These are phyloP conservation scores for Hypena proboscidalis DNA, from an alignment of 2,888 invertebrate species.

Conservation along the genomic window DNA sequence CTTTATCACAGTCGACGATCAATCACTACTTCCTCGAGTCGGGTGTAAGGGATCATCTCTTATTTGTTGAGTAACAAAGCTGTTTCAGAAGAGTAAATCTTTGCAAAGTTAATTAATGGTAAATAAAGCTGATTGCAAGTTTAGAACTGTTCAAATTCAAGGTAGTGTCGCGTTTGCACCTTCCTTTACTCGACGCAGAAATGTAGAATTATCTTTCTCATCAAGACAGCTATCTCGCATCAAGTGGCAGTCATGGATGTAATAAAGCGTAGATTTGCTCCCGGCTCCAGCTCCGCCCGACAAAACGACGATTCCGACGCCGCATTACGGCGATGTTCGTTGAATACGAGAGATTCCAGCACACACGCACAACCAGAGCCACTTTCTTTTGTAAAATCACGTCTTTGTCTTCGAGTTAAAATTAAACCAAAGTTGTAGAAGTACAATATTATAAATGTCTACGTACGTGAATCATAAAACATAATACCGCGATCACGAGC, in stretches of 20 bases:
- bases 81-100: conserved; percentile 50
- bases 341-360: conserved; percentile 37
- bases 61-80: conserved; percentile 56
- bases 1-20: conserved; percentile 59
- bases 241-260: conserved; percentile 43
- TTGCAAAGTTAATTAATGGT: conserved; percentile 48
- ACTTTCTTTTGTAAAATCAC: conserved; percentile 42
- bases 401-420: conserved; percentile 37
- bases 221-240: conserved; percentile 48
- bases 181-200: conserved; percentile 44
- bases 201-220: conserved; percentile 50
- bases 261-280: conserved; percentile 49
- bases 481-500: conserved; percentile 49
- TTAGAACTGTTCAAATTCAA: conserved; percentile 45
- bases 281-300: conserved; percentile 34
- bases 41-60: conserved; percentile 48
- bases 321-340: conserved; percentile 41
- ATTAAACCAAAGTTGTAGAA: conserved; percentile 38
- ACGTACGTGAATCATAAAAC: conserved; percentile 60
- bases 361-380: conserved; percentile 32
- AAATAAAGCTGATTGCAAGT: conserved; percentile 52
- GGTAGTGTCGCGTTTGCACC: conserved; percentile 44
- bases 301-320: conserved; percentile 45
- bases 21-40: conserved; percentile 57
- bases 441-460: conserved; percentile 33